Base-by-base conservation (phyloP, 2,113 vertebrate species). In the Scalopus aquaticus region DNA sequence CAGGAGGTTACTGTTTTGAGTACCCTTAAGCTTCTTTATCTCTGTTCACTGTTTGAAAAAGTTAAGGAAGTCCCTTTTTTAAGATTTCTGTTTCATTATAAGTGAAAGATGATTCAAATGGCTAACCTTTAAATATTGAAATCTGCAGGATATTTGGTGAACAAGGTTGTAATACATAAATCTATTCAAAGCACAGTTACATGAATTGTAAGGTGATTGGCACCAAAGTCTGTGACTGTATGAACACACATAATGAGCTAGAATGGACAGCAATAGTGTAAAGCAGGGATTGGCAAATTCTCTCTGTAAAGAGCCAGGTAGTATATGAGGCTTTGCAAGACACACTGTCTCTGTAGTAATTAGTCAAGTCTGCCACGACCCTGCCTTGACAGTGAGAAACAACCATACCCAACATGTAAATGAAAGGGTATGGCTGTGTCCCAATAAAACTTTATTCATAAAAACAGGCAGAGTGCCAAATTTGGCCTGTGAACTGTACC, bases 361-460 rank as follows among this genome's bases (percentile, higher is more conserved):
- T 88, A 20, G 26, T 78, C 30, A 67, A 32, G 20, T 62, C 35
- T 67, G 56, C 15, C 19, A 70, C 37, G 39, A 51, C 20, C 74
- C 28, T 58, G 22, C 12, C 20, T 70, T 69, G 10, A 56, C 15
- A 54, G 65, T 58, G 26, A 84, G 60, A 95, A 82, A 87, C 16
- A 78, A 78, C 26, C 12, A 7, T 6, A 26, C 24, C 62, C 3
- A 17, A n/a, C 11, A 79, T 65, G 16, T 62, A 81, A 91, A 83
- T 17, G 26, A 89, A 30, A 32, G 42, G 32, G 65, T 28, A 12
- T 81, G 49, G 28, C 19, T 87, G 3, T 81, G 37, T 93, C 62
- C 26, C 42, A 79, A 54, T 87, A 60, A 77, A 89, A 79, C 46
- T 82, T 82, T 78, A 95, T 94, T 94, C 86, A 67, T 64, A 86